Base-by-base conservation (phyloP, 2,113 vertebrate genomes). In the Chloropsis hardwickii region DNA sequence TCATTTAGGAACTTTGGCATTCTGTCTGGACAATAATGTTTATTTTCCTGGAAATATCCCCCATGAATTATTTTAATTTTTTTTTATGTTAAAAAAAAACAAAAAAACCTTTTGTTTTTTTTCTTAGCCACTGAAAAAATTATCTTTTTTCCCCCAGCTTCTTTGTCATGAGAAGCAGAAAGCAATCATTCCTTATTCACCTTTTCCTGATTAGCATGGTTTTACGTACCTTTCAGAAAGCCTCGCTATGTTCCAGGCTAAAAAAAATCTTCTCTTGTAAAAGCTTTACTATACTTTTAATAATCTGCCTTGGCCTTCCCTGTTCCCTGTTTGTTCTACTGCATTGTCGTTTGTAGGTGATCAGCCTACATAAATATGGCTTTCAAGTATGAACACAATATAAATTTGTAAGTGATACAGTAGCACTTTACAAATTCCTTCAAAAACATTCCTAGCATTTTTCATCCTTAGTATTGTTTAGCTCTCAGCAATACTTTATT, bases 71-170 rank as follows among this genome's bases (percentile, higher is more conserved):
- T 13, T 37, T 77, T 14, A 17, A 9, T 29, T 8, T 20, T 29
- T 44, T 20, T 39, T 18, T 6, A 40, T 35, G 21, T 14, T 10
- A 48, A 57, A 72, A 48, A 57, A 72, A 0, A 13, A 21, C 5
- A 6, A 15, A 27, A 15, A 15, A 4, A 4, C 1, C 2, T 13
- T 48, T 3, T 48, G 2, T 21, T 62, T 84, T 3, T 3, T 51
- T 67, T 79, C 33, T 76, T 72, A 84, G 31, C 3, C 6, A 31
- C 5, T 56, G 8, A n/a, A 20, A 74, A 73, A 79, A 54, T 70
- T n/a, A 11, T 42, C 7, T 37, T 14, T 60, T 45, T n/a, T 5
- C 4, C 5, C 9, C 10, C 33, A 44, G 6, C 2, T 61, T 85
- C 25, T 66, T 10, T 86, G 6, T 48, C 74, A 66, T 7, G 3